phyloP scores from a whole-genome alignment of 2,888 invertebrate genomes.

The Pyrrhia umbra region DNA sequence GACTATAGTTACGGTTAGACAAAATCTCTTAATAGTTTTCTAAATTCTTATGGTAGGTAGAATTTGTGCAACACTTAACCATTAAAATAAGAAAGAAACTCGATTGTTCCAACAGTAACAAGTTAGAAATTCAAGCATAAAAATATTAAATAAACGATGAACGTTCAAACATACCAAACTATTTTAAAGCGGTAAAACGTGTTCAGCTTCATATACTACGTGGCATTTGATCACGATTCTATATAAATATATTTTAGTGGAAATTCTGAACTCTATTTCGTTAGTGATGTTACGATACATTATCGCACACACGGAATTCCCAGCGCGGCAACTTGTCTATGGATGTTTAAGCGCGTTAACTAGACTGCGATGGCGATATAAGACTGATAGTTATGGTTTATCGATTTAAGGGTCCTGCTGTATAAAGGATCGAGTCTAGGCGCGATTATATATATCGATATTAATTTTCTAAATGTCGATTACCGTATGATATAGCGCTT shows the following conservation, averaged over 20 bases:
- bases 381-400: constrained; percentile 30
- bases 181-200: background rate
- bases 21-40: too few relatives aligned
- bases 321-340: constrained; percentile 22
- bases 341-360: constrained; percentile 31
- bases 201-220: constrained; percentile 4
- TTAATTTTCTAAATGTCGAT: background rate
- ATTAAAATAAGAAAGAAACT: too few relatives aligned
- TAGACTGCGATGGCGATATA: constrained; percentile 20
- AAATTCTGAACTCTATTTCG: constrained; percentile 12
- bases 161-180: background rate
- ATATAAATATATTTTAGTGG: too few relatives aligned
- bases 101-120: too few relatives aligned
- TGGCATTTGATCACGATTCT: background rate
- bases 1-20: too few relatives aligned
- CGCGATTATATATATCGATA: background rate
- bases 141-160: background rate
- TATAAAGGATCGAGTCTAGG: too few relatives aligned
- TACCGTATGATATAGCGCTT: too few relatives aligned
- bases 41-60: too few relatives aligned
- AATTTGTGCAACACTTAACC: too few relatives aligned
- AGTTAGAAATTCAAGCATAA: too few relatives aligned
- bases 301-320: constrained; percentile 30
- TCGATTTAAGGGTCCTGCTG: constrained; percentile 15
- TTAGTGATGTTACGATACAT: constrained; percentile 32